These are phyloP conservation scores for Plebejus melissa DNA, from an alignment of 2,888 invertebrate species.

Conservation along the genomic window DNA sequence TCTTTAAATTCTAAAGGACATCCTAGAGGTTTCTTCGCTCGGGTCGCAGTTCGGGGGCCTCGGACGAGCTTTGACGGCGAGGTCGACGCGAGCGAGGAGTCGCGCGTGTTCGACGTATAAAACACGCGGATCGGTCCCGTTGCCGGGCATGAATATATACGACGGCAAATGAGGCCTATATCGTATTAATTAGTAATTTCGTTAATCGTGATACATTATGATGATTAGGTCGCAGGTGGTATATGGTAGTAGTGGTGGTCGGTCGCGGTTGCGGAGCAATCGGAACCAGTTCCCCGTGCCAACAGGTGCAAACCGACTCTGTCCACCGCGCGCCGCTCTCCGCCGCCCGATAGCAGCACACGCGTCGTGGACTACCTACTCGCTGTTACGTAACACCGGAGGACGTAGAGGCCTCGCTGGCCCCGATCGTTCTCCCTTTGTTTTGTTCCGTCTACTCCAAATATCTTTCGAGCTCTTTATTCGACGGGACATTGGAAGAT, in stretches of 20 bases:
- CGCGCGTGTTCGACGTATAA: background rate
- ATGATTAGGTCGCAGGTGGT: conserved; percentile 18
- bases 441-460: background rate
- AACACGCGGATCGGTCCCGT: background rate
- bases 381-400: background rate
- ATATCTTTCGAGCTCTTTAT: too few relatives aligned
- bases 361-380: background rate
- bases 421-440: background rate
- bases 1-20: conserved; percentile 9
- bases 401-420: background rate
- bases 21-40: background rate
- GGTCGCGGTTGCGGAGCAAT: background rate
- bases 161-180: background rate
- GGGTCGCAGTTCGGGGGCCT: background rate
- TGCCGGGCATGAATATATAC: background rate
- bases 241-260: background rate
- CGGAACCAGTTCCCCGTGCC: conserved; percentile 1
- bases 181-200: background rate
- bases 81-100: background rate
- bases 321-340: background rate
- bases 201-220: conserved; percentile 13
- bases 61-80: background rate
- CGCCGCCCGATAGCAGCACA: background rate
- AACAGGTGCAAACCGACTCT: conserved; percentile 15
- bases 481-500: too few relatives aligned